A percentile compares a stretch with the other conserved stretches of the same genome.
phyloP scores from a whole-genome alignment of 2,113 vertebrate genomes.

The Notarius lentiginosus region DNA sequence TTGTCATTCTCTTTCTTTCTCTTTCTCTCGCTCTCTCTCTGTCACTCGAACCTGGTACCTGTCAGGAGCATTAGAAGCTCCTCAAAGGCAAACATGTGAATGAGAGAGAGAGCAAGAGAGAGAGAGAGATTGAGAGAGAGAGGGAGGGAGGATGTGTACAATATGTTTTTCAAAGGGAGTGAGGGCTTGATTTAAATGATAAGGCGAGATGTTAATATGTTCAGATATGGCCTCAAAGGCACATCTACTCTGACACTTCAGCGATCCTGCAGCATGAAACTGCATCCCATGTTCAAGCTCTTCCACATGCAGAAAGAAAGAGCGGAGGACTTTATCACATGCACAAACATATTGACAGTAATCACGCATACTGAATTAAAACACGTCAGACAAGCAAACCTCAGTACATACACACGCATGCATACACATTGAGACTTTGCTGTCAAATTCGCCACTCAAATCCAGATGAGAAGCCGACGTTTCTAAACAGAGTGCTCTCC shows the following conservation, averaged over 20 bases:
- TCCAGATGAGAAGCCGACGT: slow-evolving; percentile 15
- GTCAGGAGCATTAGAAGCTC: slow-evolving; percentile 51
- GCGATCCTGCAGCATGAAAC: slow-evolving; percentile 38
- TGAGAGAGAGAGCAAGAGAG: slow-evolving; percentile 28
- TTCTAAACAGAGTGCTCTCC: slow-evolving; percentile 18
- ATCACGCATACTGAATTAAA: slow-evolving; percentile 14
- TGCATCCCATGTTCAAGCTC: slow-evolving; percentile 32
- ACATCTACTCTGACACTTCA: slow-evolving; percentile 52
- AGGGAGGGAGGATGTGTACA: slow-evolving; percentile 56
- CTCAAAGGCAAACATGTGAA: slow-evolving; percentile 51
- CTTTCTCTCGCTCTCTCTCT: slow-evolving; percentile 25
- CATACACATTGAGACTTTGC: background rate
- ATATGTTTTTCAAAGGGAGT: slow-evolving; percentile 59
- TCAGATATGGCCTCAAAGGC: slow-evolving; percentile 61
- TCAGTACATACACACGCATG: slow-evolving; percentile 9
- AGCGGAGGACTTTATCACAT: background rate
- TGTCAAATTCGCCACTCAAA: slow-evolving; percentile 30
- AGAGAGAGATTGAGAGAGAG: slow-evolving; percentile 44
- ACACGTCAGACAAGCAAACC: slow-evolving; percentile 26
- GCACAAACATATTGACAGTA: slow-evolving; percentile 15
- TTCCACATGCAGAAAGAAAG: background rate
- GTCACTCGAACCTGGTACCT: slow-evolving; percentile 52
- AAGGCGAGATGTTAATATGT: slow-evolving; percentile 61
- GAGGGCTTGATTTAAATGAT: slow-evolving; percentile 59
- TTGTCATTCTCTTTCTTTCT: slow-evolving; percentile 6